A percentile compares a stretch with the other conserved stretches of the same genome.
These are phyloP conservation scores for Chlorodrepanis virens DNA, from an alignment of 2,113 vertebrate genomes.

Conservation along the genomic window DNA sequence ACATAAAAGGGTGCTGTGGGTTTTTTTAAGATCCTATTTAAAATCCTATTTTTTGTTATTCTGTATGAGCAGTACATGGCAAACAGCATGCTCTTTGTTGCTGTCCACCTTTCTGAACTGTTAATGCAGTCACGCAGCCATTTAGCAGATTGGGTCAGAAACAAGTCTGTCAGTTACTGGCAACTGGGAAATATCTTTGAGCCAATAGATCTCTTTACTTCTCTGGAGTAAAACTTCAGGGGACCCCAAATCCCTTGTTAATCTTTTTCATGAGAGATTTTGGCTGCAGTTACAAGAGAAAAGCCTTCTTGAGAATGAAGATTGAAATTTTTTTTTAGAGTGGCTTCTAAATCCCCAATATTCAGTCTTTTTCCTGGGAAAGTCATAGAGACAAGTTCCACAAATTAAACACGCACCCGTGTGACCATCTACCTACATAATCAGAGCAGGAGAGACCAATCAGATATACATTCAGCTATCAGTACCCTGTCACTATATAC, in stretches of 20 bases:
- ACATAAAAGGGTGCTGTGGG: neutral
- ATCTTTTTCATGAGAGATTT: slow-evolving; percentile 40
- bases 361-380: neutral
- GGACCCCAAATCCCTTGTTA: slow-evolving; percentile 34
- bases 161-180: neutral
- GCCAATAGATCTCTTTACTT: neutral
- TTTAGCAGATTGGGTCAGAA: neutral
- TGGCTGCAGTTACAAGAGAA: slow-evolving; percentile 15
- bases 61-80: neutral
- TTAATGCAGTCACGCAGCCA: neutral
- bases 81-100: neutral
- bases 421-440: neutral
- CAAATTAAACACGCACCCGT: neutral
- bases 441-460: neutral
- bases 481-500: neutral
- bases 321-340: neutral
- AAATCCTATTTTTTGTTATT: neutral
- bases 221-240: slow-evolving; percentile 17
- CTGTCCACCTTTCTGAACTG: neutral
- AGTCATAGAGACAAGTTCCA: neutral
- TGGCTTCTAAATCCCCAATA: neutral
- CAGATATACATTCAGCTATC: neutral
- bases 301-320: slow-evolving; percentile 8
- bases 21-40: neutral
- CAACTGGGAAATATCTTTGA: slow-evolving; percentile 3